Conservation (phyloP, 2,797 vertebrate genomes). For the Taenioides sp. region DNA sequence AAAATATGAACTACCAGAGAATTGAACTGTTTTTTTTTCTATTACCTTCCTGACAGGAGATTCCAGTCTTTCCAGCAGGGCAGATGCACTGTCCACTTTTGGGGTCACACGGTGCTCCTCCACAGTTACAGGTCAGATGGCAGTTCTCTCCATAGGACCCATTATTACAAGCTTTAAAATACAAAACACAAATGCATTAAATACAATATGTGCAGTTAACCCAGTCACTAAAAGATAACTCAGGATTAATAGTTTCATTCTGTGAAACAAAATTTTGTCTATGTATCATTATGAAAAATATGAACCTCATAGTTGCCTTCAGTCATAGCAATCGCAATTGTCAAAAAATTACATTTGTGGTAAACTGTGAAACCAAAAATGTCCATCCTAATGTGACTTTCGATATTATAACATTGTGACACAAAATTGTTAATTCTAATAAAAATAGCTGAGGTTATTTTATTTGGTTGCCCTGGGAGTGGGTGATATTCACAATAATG, state of each 20-base stretch:
- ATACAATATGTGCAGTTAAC: neutral
- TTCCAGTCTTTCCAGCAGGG: constrained; percentile 70
- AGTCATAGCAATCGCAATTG: neutral
- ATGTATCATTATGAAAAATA: too few relatives aligned
- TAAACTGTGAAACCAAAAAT: too few relatives aligned
- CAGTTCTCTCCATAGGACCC: constrained; percentile 67
- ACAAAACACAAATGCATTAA: neutral
- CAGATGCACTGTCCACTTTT: constrained; percentile 62
- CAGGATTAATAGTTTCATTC: neutral
- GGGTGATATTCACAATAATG: too few relatives aligned
- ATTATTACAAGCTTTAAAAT: constrained; percentile 61
- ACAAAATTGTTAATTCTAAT: neutral
- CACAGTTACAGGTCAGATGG: constrained; percentile 65
- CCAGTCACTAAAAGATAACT: neutral
- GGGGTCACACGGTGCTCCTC: constrained; percentile 44
- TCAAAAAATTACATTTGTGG: neutral
- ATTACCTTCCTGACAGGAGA: constrained; percentile 62
- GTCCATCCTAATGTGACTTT: neutral
- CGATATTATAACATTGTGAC: neutral
- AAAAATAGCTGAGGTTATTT: too few relatives aligned
- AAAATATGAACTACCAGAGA: too few relatives aligned
- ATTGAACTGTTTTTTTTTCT: neutral
- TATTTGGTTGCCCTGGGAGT: too few relatives aligned
- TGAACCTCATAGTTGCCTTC: too few relatives aligned
- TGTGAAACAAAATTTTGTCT: neutral